phyloP scores from a whole-genome alignment of 2,888 invertebrate species.

The Diarsia mendica region DNA sequence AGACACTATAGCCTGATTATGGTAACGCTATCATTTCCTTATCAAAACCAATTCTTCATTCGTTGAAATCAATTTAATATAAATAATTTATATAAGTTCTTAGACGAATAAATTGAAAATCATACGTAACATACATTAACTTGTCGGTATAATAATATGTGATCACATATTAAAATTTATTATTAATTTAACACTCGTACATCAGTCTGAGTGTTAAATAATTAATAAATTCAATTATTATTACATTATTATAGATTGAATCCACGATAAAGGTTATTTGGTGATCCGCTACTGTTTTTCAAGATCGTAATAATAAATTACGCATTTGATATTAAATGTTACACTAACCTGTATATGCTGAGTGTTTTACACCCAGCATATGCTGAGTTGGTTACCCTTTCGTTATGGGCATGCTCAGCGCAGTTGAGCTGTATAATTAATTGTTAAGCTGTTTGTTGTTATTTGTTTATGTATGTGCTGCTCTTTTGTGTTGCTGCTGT shows the following conservation, averaged over 20 bases:
- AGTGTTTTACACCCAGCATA: too few relatives aligned
- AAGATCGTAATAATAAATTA: slow-evolving; percentile 11
- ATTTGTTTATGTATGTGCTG: too few relatives aligned
- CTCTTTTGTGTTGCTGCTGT: too few relatives aligned
- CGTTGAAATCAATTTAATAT: slow-evolving; percentile 14
- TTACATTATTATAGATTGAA: slow-evolving; percentile 21
- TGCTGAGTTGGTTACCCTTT: too few relatives aligned
- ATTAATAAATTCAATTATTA: slow-evolving; percentile 24
- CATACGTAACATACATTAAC: background rate
- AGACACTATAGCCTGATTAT: background rate
- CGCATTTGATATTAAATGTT: background rate
- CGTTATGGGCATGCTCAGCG: too few relatives aligned
- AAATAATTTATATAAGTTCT: background rate
- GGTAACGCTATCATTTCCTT: background rate
- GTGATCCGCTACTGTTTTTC: background rate
- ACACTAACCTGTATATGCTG: background rate
- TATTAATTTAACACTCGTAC: too few relatives aligned
- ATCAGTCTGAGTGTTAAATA: slow-evolving; percentile 3
- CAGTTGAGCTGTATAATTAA: too few relatives aligned
- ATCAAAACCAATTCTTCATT: background rate
- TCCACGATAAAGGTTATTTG: slow-evolving; percentile 14
- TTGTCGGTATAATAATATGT: too few relatives aligned
- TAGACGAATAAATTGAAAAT: slow-evolving; percentile 23
- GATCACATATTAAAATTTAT: too few relatives aligned
- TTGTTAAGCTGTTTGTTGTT: too few relatives aligned